phyloP scores from a whole-genome alignment of 2,797 vertebrate genomes.

The Leucoraja ocellata region DNA sequence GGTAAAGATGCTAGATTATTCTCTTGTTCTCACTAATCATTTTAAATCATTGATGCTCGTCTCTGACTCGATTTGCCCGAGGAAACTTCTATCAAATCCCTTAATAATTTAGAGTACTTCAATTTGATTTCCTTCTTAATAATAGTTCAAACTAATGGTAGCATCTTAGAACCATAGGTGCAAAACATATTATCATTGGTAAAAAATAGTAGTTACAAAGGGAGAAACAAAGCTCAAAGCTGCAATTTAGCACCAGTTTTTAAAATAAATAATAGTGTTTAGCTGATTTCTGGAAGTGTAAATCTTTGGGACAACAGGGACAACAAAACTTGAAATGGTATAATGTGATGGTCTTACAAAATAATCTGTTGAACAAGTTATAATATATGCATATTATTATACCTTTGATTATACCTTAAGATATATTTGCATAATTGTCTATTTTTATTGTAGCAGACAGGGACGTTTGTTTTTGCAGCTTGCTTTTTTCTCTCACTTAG shows the following conservation, averaged over 20 bases:
- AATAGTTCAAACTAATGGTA: not conserved
- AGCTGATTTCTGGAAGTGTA: not conserved
- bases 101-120: not conserved
- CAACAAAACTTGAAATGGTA: not conserved
- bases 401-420: not conserved
- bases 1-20: not conserved
- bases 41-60: not conserved
- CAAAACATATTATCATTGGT: not conserved
- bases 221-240: not conserved
- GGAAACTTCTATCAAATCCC: not conserved
- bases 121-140: too few relatives aligned
- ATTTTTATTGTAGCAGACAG: not conserved
- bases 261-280: not conserved
- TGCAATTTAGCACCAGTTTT: not conserved
- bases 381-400: not conserved
- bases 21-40: not conserved
- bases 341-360: not conserved
- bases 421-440: not conserved
- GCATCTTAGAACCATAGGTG: not conserved
- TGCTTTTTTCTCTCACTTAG: slow-evolving; percentile 49
- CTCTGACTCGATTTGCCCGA: not conserved
- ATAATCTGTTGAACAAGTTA: not conserved
- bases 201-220: not conserved
- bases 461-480: slow-evolving; percentile 40
- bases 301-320: not conserved